Base-by-base conservation (phyloP, 1,140 invertebrate species). In the Sarcophaga bullata region DNA sequence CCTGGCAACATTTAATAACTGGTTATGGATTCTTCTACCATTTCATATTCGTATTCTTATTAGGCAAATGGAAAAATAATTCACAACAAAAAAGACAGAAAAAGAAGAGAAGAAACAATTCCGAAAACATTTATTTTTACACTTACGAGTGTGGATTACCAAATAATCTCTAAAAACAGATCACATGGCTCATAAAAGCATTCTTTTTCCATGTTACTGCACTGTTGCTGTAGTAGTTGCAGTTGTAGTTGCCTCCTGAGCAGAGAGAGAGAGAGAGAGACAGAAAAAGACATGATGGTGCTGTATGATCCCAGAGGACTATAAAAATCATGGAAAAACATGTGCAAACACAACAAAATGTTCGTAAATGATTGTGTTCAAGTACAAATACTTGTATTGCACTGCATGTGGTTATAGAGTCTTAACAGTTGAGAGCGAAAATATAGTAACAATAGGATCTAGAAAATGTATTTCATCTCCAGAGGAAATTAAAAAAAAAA, bases 131-230 rank as follows among this genome's bases (percentile, higher is more conserved):
- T 58, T 58, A 58, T 13, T 58, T 58, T 58, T 58, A 15, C 54
- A 58, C 54, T 58, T 58, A 58, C 54, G n/a, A 58, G 15, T 58
- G 54, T 58, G 54, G 54, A 58, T 58, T 58, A 58, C 15, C 54
- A 58, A 58, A 58, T 58, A 58, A 58, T 58, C 54, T 15, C 54
- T 58, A 58, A 58, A 58, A 58, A 58, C 54, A 58, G 54, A 58
- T 58, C 54, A 58, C 54, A 58, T 58, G 54, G 11, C 54, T 58
- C 54, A 58, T 58, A 58, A 58, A 58, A 58, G 15, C 54, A 15
- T 58, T 58, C 13, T n/a, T n/a, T n/a, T 58, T 58, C 7, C 11
- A 58, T n/a, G n/a, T 58, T n/a, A 37, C 25, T 37, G 25, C 4
- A 37, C 25, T 37, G 25, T 2, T 37, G 25, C 25, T 37, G 1